Base-by-base conservation (phyloP, 1,140 invertebrate species). In the Drosophila gunungcola region DNA sequence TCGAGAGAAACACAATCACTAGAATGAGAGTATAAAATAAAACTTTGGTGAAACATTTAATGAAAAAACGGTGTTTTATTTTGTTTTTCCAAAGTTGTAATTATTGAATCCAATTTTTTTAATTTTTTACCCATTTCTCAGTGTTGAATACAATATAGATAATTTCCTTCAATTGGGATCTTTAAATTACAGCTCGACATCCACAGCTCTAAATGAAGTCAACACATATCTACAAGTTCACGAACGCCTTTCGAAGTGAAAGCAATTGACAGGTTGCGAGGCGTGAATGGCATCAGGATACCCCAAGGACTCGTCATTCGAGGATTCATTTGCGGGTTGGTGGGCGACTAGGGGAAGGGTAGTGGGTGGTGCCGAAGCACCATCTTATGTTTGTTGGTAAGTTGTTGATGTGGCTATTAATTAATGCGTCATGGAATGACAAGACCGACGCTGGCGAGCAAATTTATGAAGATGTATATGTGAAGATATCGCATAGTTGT, bases 351-450 rank as follows among this genome's bases (percentile, higher is more conserved):
- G 11, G 11, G 2, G 13, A 13, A 21, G 12, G 43, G 38, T 32
- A 32, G 16, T 21, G 16, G 16, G 16, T 21, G 16, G 16, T 32
- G 29, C 29, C 29, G 7, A 32, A 32, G 29, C 36, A 11, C 62
- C 73, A 52, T 85, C 68, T 86, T 78, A 69, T 77, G 55, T 55
- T 65, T 60, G 62, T 39, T 73, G 73, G 78, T 77, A 80, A 83
- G 84, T 89, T 89, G 83, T 88, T 88, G 83, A 88, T 88, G 84
- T 89, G 84, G 80, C 85, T 89, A 89, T 89, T 89, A 89, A 89
- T 89, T 89, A 89, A 90, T 78, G 85, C 80, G 85, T 83, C 69
- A 84, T 74, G 77, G 65, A 89, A 84, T 89, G 84, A 89, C 84
- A 89, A 65, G 53, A 80, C 64, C 73, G 64, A 78, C 56, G 65